phyloP scores from a whole-genome alignment of 2,888 invertebrate species.

The Drymonia ruficornis region DNA sequence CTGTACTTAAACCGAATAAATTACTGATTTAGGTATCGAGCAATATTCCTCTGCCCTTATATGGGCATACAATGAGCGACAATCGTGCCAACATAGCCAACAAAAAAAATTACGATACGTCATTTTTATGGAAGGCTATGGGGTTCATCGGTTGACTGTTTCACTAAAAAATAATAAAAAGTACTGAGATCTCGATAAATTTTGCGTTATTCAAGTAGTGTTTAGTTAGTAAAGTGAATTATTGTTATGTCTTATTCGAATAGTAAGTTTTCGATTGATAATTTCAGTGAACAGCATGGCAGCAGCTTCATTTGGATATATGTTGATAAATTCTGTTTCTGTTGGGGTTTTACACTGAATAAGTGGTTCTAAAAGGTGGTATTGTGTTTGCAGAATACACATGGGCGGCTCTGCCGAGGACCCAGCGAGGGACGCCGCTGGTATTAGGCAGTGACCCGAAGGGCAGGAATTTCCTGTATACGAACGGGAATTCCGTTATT shows the following conservation, averaged over 20 bases:
- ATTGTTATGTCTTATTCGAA: constrained; percentile 77
- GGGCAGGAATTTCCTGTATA: constrained; percentile 98
- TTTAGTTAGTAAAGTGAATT: constrained; percentile 60
- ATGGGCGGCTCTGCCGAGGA: constrained; percentile 97
- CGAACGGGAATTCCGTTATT: constrained; percentile 98
- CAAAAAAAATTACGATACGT: constrained; percentile 59
- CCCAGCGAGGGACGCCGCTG: constrained; percentile 96
- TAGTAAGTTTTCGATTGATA: constrained; percentile 66
- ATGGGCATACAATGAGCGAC: constrained; percentile 60
- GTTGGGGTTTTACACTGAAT: constrained; percentile 26
- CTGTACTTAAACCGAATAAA: too few relatives aligned
- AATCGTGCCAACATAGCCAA: constrained; percentile 55
- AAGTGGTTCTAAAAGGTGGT: constrained; percentile 35
- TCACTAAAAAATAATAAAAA: constrained; percentile 65
- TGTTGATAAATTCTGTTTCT: constrained; percentile 37
- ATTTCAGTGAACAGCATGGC: constrained; percentile 47
- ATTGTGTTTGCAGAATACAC: constrained; percentile 88
- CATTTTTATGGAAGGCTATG: constrained; percentile 73
- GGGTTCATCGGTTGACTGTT: constrained; percentile 76
- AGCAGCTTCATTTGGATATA: constrained; percentile 28
- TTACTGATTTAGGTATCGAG: neutral
- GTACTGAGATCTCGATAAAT: constrained; percentile 61
- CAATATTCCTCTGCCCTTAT: constrained; percentile 53
- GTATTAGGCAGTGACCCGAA: constrained; percentile 98
- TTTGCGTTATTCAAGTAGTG: constrained; percentile 54